A percentile compares a stretch with the other conserved stretches of the same genome.
phyloP scores from a whole-genome alignment of 2,113 vertebrate species.

The Lepus europaeus region DNA sequence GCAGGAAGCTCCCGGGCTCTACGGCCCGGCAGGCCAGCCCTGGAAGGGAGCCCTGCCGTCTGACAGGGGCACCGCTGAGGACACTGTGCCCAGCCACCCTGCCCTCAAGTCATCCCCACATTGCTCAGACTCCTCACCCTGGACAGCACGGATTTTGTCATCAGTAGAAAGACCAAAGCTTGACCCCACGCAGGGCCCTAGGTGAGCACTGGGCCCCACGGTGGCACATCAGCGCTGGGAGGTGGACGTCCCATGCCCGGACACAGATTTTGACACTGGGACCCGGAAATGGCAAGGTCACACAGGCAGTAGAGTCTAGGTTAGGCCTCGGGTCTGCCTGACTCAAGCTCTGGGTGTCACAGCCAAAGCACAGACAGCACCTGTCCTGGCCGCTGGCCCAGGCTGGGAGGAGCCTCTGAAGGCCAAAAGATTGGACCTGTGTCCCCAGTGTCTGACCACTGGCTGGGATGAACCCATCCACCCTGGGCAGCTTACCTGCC shows the following conservation, averaged over 20 bases:
- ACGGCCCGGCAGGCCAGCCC: neutral
- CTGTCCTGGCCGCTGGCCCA: neutral
- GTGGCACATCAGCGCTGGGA: neutral
- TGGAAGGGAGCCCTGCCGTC: neutral
- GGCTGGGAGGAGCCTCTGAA: neutral
- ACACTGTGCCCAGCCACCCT: rapidly evolving
- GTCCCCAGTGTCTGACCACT: neutral
- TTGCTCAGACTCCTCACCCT: neutral
- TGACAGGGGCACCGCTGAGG: neutral
- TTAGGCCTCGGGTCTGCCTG: neutral
- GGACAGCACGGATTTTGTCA: neutral
- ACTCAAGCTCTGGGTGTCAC: neutral
- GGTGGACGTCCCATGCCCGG: neutral
- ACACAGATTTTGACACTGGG: neutral
- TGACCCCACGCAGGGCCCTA: rapidly evolving
- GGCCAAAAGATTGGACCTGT: neutral
- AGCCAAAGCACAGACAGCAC: neutral
- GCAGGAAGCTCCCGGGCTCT: neutral
- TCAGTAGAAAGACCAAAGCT: neutral
- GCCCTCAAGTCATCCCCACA: neutral
- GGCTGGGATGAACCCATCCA: neutral
- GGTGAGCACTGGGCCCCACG: neutral
- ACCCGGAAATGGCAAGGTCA: neutral
- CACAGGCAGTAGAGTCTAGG: neutral
- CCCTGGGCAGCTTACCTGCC: neutral